Evolutionary conservation across 2,888 invertebrate species (phyloP).

Genomic region (Eudemis profundana): DNA sequence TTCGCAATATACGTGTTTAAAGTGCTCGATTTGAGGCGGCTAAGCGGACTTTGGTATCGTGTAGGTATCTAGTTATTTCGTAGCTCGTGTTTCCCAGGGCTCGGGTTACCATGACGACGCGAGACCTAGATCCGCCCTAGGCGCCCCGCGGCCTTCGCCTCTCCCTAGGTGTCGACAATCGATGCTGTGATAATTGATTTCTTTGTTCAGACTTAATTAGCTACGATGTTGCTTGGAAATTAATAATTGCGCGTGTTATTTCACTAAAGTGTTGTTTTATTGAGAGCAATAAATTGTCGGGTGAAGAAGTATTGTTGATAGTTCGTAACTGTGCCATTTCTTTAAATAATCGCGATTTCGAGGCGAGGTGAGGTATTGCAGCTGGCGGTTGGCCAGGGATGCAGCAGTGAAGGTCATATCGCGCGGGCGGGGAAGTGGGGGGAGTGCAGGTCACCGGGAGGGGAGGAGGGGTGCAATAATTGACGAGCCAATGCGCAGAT

Average conservation of each 20-base stretch:
- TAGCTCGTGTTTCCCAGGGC: conserved; percentile 45
- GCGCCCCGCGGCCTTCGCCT: conserved; percentile 50
- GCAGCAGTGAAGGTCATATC: conserved; percentile 72
- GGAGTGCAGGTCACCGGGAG: conserved; percentile 45
- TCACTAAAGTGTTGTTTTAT: not conserved
- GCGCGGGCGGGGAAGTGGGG: conserved; percentile 47
- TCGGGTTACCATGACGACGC: conserved; percentile 51
- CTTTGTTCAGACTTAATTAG: conserved; percentile 23
- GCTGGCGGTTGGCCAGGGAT: conserved; percentile 75
- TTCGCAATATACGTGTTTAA: conserved; percentile 59
- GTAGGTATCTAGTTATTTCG: conserved; percentile 8
- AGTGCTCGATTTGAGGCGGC: conserved; percentile 53
- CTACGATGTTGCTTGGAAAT: not conserved
- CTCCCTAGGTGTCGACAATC: conserved; percentile 53
- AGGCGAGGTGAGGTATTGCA: conserved; percentile 55
- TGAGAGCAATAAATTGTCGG: not conserved
- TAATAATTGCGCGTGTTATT: not conserved
- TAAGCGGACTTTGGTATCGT: conserved; percentile 6
- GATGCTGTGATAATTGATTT: conserved; percentile 38
- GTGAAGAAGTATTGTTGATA: conserved; percentile 5
- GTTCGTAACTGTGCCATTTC: conserved; percentile 12
- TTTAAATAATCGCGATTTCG: conserved; percentile 21
- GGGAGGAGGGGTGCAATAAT: conserved; percentile 58
- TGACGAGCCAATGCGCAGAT: conserved; percentile 73
- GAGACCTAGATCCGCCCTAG: conserved; percentile 52